Percentiles rank a stretch among this genome's conserved stretches.
Conservation (phyloP, 2,113 vertebrate species). For the Nibea coibor region DNA sequence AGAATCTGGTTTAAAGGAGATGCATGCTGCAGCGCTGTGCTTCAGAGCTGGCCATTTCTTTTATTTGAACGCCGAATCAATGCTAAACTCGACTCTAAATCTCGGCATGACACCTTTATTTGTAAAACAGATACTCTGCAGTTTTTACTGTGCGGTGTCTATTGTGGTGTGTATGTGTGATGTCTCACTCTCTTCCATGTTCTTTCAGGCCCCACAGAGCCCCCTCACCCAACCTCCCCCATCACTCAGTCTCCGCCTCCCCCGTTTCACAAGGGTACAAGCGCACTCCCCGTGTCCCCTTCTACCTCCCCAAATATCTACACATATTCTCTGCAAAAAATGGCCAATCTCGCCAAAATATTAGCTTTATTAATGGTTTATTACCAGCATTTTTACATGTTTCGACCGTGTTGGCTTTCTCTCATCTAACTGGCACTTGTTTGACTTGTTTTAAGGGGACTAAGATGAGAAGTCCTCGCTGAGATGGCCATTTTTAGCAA, state of each 20-base stretch:
- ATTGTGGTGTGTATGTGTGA: slow-evolving; percentile 60
- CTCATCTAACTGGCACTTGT: background rate
- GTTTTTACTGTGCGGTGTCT: slow-evolving; percentile 7
- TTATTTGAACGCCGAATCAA: background rate
- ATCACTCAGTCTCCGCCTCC: slow-evolving; percentile 83
- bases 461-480: background rate
- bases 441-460: background rate
- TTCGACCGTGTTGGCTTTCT: background rate
- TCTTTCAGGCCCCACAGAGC: slow-evolving; percentile 86
- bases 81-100: background rate
- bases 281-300: slow-evolving; percentile 70
- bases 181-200: slow-evolving; percentile 82
- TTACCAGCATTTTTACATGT: background rate
- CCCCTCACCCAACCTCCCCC: slow-evolving; percentile 86
- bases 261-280: slow-evolving; percentile 88
- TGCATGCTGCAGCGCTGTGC: slow-evolving; percentile 35
- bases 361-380: background rate
- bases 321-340: slow-evolving; percentile 27
- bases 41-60: slow-evolving; percentile 2
- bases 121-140: background rate
- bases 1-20: background rate
- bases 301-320: background rate
- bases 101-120: slow-evolving; percentile 20
- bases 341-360: slow-evolving; percentile 21
- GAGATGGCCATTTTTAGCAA: slow-evolving; percentile 24